Conservation (phyloP, 2,797 vertebrate genomes). For the Perodicticus potto region DNA sequence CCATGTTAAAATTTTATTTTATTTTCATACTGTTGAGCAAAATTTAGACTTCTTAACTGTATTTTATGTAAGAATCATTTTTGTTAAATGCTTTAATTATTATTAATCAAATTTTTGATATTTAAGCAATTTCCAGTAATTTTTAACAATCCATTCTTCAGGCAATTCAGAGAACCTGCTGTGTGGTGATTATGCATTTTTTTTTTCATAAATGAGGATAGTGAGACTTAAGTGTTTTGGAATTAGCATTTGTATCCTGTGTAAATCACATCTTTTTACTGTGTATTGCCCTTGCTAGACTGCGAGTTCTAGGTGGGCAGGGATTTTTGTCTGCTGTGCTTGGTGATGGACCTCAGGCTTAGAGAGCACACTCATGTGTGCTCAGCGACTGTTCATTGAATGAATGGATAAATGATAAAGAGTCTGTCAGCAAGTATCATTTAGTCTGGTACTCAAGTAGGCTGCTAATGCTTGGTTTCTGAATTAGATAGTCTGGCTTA, state of each 20-base stretch:
- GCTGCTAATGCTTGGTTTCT: neutral
- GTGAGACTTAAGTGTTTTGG: conserved; percentile 40
- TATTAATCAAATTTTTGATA: conserved; percentile 68
- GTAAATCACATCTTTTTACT: neutral
- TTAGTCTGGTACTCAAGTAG: neutral
- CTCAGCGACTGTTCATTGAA: neutral
- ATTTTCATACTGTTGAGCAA: conserved; percentile 47
- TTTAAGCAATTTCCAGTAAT: conserved; percentile 69
- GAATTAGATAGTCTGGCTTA: neutral
- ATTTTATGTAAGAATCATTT: conserved; percentile 71
- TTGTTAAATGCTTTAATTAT: conserved; percentile 72
- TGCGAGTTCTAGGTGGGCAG: neutral
- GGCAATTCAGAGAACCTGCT: conserved; percentile 71
- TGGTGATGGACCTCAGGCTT: neutral
- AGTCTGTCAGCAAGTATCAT: accelerated
- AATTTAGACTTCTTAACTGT: conserved; percentile 54
- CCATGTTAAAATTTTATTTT: neutral
- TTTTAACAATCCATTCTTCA: conserved; percentile 65
- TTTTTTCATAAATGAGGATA: conserved; percentile 58
- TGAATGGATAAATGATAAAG: neutral
- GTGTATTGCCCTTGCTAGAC: neutral
- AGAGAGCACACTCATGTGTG: neutral
- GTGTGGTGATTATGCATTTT: conserved; percentile 58
- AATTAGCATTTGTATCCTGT: conserved; percentile 19
- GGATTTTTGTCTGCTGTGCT: neutral